phyloP scores from a whole-genome alignment of 2,888 invertebrate species.

The Drosophila acutilabella region DNA sequence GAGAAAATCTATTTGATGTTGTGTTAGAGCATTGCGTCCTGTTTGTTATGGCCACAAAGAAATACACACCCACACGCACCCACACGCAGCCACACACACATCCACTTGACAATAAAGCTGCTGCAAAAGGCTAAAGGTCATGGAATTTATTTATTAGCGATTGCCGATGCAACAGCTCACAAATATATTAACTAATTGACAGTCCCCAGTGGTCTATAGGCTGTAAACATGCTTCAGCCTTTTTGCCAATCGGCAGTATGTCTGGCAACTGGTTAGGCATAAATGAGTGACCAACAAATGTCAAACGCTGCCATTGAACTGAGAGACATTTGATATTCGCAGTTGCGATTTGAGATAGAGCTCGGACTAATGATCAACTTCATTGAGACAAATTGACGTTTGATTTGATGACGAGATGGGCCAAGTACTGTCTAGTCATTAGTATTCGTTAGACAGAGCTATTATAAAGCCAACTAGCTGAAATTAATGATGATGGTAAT shows the following conservation, averaged over 20 bases:
- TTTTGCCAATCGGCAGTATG: no score
- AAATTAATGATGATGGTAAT: conserved; percentile 37
- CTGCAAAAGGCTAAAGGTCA: conserved; percentile 49
- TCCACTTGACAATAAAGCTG: conserved; percentile 4
- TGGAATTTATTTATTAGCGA: conserved; percentile 75
- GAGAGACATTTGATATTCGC: neutral
- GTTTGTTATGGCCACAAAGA: conserved; percentile 27
- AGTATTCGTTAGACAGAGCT: conserved; percentile 30
- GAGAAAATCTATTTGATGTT: conserved; percentile 47
- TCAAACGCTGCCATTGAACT: conserved; percentile 3
- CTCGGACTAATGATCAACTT: conserved; percentile 46
- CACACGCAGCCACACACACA: conserved; percentile 1
- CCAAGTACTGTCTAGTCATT: conserved; percentile 18
- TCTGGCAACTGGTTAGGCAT: conserved; percentile 7
- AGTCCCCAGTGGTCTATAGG: conserved; percentile 20
- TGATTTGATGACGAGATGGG: conserved; percentile 5
- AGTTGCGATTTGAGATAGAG: conserved; percentile 1
- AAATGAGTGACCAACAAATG: conserved; percentile 23
- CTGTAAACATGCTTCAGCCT: neutral
- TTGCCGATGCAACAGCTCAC: conserved; percentile 59
- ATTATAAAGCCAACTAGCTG: conserved; percentile 13
- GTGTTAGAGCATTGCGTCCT: conserved; percentile 45
- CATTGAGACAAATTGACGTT: conserved; percentile 28
- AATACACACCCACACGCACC: conserved; percentile 8
- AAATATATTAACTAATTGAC: conserved; percentile 75